Evolutionary conservation across 2,888 invertebrate species (phyloP).

Genomic region (Pocota personata): DNA sequence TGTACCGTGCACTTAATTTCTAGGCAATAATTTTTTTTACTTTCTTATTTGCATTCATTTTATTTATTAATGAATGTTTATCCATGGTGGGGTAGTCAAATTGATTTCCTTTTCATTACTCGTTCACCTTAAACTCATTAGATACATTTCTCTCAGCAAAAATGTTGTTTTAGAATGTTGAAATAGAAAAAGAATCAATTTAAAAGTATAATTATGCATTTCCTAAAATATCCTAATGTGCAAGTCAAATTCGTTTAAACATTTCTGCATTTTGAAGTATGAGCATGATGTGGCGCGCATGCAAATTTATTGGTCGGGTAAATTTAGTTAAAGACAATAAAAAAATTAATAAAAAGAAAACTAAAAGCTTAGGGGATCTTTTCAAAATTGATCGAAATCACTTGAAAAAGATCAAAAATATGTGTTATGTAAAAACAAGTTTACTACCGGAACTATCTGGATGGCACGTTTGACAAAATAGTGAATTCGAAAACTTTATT

Average conservation of each 20-base stretch:
- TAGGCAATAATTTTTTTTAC: too few relatives aligned
- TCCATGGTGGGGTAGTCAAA: background rate
- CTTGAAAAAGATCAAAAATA: background rate
- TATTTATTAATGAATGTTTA: too few relatives aligned
- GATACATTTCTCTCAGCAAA: background rate
- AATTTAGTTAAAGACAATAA: background rate
- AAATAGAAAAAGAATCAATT: background rate
- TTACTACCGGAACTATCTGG: background rate
- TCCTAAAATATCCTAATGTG: background rate
- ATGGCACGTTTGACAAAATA: background rate
- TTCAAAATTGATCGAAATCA: background rate
- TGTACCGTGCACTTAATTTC: too few relatives aligned
- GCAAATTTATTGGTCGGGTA: background rate
- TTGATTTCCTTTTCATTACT: background rate
- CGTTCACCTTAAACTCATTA: conserved; percentile 19
- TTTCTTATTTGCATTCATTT: too few relatives aligned
- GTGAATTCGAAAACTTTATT: background rate
- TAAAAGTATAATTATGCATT: background rate
- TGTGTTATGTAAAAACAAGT: background rate
- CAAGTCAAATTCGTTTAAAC: background rate
- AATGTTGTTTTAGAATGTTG: background rate
- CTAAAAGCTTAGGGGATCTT: background rate
- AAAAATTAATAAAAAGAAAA: background rate
- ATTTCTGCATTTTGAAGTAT: background rate
- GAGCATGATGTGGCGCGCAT: background rate